phyloP scores from a whole-genome alignment of 2,113 vertebrate species.

The Mastomys natalensis region DNA sequence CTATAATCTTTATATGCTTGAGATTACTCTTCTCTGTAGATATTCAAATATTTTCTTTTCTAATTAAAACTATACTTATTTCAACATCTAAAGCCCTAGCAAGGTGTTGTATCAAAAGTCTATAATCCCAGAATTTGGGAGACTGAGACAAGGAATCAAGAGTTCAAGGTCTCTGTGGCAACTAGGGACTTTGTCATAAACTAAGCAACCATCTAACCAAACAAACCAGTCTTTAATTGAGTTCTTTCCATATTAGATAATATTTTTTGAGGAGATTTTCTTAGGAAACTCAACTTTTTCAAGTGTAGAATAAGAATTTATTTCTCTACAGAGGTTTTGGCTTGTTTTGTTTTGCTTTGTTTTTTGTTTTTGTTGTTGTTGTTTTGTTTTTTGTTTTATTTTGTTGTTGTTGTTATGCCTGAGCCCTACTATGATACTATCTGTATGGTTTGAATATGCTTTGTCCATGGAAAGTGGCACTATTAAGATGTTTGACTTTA shows the following conservation, averaged over 20 bases:
- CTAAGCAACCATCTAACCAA: not conserved
- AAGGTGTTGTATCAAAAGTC: not conserved
- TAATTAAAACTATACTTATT: not conserved
- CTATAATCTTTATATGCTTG: not conserved
- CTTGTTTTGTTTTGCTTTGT: too few relatives aligned
- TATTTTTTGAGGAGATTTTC: not conserved
- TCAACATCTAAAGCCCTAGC: not conserved
- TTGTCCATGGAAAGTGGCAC: too few relatives aligned
- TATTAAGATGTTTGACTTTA: too few relatives aligned
- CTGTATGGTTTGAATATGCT: too few relatives aligned
- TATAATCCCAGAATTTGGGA: not conserved
- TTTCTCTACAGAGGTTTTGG: not conserved
- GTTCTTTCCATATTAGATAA: not conserved
- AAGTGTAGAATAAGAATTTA: slow-evolving; percentile 3
- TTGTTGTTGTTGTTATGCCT: not conserved
- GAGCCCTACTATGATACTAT: not conserved
- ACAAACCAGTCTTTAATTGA: not conserved
- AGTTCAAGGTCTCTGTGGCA: too few relatives aligned
- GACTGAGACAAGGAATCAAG: not conserved
- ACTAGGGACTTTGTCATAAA: not conserved
- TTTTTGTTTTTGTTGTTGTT: not conserved
- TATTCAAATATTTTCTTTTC: slow-evolving; percentile 14
- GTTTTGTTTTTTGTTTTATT: too few relatives aligned
- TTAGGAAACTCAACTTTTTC: not conserved
- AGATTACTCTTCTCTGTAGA: not conserved